Evolutionary conservation across 2,113 vertebrate genomes (phyloP), one percentile per base, ranked within the genome.

Genomic region (Leuciscus idus): DNA sequence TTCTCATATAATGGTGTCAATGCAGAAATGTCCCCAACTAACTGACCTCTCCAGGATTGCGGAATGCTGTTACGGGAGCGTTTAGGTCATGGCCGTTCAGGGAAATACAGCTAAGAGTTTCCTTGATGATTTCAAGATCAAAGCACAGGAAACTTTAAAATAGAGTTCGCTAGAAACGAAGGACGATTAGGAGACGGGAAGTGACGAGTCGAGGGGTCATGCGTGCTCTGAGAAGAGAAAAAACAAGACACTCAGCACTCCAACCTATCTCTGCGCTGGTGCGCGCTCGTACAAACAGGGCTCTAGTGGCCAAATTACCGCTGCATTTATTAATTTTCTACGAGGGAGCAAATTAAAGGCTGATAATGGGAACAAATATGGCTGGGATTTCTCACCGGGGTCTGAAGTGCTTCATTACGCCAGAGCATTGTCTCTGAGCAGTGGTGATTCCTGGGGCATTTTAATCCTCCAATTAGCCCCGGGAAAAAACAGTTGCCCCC

Each of bases 291-390:
- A 43, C 77, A 78, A 84, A 87, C 43, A 70, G 88, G 90, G 88
- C 93, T 92, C 92, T 88, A 89, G 92, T 91, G 94, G 90, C 91
- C 91, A 94, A 94, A 94, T 95, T 93, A 95, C 91, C 89, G 90
- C 92, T 92, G 93, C 89, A 90, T 92, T 90, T 92, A 93, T 93
- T 93, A 86, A 93, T 94, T 92, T 94, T 91, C 88, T 43, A 90
- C 83, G 85, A 88, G 89, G 89, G 90, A 92, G 83, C 90, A 87
- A 86, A 93, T 94, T 94, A 94, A 93, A 93, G 93, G 91, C 87
- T 21, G 88, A 93, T 93, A 94, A 95, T 93, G 88, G 92, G 92
- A 90, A 93, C 89, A 93, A 93, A 94, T 93, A 86, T 92, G 88
- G 66, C 13, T 39, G 86, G 92, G 87, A 92, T 91, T 94, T 92